phyloP scores from a whole-genome alignment of 2,113 vertebrate genomes.

The Candoia aspera region DNA sequence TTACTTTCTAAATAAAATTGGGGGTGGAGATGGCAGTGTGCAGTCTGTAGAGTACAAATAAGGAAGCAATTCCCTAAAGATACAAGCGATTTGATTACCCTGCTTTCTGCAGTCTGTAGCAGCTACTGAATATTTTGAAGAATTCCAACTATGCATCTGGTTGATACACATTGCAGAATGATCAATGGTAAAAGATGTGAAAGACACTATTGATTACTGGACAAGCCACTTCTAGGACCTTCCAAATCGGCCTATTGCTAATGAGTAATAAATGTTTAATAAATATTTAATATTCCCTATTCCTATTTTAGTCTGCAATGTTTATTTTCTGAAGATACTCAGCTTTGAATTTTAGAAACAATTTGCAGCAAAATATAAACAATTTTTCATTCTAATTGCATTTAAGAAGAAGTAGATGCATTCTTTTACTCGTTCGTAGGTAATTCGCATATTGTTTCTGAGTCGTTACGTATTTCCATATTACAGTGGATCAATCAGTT shows the following conservation, averaged over 20 bases:
- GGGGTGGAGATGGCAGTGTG: not conserved
- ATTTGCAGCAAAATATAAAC: constrained; percentile 22
- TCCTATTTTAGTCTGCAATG: not conserved
- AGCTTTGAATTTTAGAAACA: rapidly evolving
- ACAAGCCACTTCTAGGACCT: constrained; percentile 13
- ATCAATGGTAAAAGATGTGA: constrained; percentile 29
- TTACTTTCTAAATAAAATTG: constrained; percentile 32
- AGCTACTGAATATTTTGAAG: constrained; percentile 39
- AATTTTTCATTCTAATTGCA: not conserved
- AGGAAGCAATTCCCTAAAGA: constrained; percentile 18
- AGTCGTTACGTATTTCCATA: not conserved
- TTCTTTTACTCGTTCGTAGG: not conserved
- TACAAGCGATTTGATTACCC: constrained; percentile 6
- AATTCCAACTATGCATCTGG: constrained; percentile 28
- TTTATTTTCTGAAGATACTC: not conserved
- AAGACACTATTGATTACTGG: not conserved
- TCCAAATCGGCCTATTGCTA: not conserved
- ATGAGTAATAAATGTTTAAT: constrained; percentile 20
- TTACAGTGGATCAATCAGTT: not conserved
- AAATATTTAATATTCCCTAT: constrained; percentile 11
- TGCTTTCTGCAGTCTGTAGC: not conserved
- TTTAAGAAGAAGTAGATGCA: constrained; percentile 7
- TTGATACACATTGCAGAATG: constrained; percentile 34
- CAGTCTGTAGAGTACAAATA: not conserved
- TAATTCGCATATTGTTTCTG: not conserved